A percentile compares a stretch with the other conserved stretches of the same genome.
These are phyloP conservation scores for Eulemur albifrons DNA, from an alignment of 2,797 vertebrate genomes.

Conservation along the genomic window DNA sequence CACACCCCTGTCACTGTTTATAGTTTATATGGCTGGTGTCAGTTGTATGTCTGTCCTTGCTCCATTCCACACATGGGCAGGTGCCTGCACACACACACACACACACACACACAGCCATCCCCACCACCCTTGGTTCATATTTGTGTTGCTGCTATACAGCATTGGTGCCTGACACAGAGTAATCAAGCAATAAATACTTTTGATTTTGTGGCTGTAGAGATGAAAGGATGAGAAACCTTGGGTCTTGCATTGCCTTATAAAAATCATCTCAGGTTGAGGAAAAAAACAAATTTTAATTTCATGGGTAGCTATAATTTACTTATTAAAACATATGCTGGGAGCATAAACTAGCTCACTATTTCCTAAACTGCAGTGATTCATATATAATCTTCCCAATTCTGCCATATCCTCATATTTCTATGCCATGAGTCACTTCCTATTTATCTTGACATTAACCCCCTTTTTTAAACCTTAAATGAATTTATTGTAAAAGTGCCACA, in stretches of 20 bases:
- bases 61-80: accelerated
- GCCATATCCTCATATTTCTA: not conserved
- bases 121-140: not conserved
- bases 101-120: not conserved
- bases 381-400: not conserved
- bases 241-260: not conserved
- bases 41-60: not conserved
- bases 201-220: not conserved
- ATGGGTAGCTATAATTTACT: not conserved
- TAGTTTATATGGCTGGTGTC: not conserved
- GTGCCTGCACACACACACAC: not conserved
- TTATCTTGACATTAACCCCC: not conserved
- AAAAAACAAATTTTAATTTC: not conserved
- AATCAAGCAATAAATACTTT: not conserved
- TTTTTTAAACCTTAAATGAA: conserved; percentile 10
- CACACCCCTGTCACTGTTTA: not conserved
- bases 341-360: not conserved
- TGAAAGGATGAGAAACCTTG: not conserved
- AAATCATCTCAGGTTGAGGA: not conserved
- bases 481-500: conserved; percentile 16
- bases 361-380: conserved; percentile 20
- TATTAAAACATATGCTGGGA: conserved; percentile 4
- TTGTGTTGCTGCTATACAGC: not conserved
- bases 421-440: conserved; percentile 40
- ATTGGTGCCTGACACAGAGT: not conserved